phyloP scores from a whole-genome alignment of 2,888 invertebrate genomes.

The Chaitophorus viminalis region DNA sequence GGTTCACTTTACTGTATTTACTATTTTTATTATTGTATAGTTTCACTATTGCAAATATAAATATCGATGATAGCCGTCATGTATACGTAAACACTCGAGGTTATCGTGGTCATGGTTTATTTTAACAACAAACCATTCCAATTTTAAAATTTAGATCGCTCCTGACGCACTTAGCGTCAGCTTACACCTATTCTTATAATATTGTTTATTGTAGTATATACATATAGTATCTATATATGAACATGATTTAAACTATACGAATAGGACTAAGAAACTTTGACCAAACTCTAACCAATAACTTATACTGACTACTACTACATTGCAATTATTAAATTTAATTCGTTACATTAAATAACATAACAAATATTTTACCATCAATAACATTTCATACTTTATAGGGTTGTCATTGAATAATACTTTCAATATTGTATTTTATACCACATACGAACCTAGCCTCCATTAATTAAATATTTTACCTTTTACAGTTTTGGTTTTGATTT shows the following conservation, averaged over 20 bases:
- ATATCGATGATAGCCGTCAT: neutral
- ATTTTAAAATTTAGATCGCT: neutral
- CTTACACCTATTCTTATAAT: neutral
- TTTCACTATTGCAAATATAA: constrained; percentile 10
- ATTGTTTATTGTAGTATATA: neutral
- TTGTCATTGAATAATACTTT: too few species aligned
- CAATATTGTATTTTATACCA: too few species aligned
- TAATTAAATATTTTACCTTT: too few species aligned
- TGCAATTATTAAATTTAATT: neutral
- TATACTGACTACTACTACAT: too few species aligned
- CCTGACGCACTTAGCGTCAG: neutral
- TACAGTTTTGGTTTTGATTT: neutral
- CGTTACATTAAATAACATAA: neutral
- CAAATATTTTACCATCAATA: neutral
- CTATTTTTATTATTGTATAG: neutral
- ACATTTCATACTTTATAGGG: too few species aligned
- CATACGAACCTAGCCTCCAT: neutral
- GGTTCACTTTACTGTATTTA: neutral
- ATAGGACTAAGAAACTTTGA: too few species aligned
- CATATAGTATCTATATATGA: neutral
- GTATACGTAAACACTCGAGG: constrained; percentile 1
- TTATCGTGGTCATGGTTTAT: neutral
- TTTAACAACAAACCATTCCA: neutral
- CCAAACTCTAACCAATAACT: too few species aligned
- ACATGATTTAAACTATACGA: too few species aligned